Conservation (phyloP, 2,113 vertebrate species). For the Crotalus helleri region DNA sequence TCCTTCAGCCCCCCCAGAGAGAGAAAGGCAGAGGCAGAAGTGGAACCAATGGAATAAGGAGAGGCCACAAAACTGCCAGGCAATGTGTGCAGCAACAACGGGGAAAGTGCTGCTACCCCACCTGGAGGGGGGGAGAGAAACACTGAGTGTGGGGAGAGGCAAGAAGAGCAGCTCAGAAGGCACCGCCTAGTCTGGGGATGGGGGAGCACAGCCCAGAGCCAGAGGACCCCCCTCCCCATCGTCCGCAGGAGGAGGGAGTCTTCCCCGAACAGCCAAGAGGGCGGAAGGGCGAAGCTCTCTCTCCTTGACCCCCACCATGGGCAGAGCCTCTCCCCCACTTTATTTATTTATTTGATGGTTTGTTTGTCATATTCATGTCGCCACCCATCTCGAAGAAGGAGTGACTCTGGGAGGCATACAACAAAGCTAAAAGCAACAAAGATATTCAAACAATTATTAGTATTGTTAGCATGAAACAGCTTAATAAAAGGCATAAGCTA, state of each 20-base stretch:
- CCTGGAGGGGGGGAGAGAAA: no score
- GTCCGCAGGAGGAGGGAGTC: background rate
- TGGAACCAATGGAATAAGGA: background rate
- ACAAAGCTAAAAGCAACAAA: background rate
- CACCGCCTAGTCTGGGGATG: background rate
- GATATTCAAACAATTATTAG: background rate
- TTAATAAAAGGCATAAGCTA: background rate
- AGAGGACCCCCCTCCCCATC: background rate
- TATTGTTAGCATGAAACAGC: background rate
- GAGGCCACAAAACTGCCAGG: constrained; percentile 37
- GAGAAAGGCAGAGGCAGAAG: background rate
- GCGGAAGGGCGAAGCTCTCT: background rate
- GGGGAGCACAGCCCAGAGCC: background rate
- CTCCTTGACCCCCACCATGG: background rate
- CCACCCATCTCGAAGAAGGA: background rate
- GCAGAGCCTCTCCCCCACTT: background rate
- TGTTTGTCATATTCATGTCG: background rate
- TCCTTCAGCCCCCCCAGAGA: background rate
- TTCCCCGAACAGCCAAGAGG: background rate
- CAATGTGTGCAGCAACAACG: constrained; percentile 52
- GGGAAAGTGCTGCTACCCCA: no score
- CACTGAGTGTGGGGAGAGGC: no score
- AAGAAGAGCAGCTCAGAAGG: no score
- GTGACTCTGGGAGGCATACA: background rate
- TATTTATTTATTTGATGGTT: background rate